A percentile compares a stretch with the other conserved stretches of the same genome.
These are phyloP conservation scores for Ethmia dodecea DNA, from an alignment of 2,888 invertebrate genomes.

Conservation along the genomic window DNA sequence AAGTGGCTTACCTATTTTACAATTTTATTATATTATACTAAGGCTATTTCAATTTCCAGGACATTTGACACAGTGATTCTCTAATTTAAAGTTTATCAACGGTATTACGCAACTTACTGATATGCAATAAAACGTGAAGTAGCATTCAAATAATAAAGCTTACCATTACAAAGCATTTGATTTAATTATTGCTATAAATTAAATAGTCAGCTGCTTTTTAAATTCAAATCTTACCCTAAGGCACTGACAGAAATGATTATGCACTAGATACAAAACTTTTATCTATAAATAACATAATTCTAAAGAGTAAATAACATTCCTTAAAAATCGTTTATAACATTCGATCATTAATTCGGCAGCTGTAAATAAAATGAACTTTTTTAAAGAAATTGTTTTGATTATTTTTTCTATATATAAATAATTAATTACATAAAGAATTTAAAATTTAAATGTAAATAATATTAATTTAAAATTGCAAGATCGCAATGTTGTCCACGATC, in stretches of 20 bases:
- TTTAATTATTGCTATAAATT: conserved; percentile 40
- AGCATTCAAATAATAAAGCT: conserved; percentile 29
- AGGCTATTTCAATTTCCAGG: conserved; percentile 38
- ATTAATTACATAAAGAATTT: conserved; percentile 1
- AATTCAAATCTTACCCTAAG: conserved; percentile 65
- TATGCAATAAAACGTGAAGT: conserved; percentile 3
- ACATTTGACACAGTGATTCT: conserved; percentile 62
- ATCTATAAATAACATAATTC: conserved; percentile 56
- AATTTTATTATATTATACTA: conserved; percentile 36
- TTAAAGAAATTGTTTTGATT: too few relatives aligned
- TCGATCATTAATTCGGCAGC: conserved; percentile 47
- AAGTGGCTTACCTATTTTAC: conserved; percentile 62
- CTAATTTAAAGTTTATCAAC: too few relatives aligned
- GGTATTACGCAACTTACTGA: too few relatives aligned
- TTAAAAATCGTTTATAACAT: conserved; percentile 54
- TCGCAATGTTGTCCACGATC: conserved; percentile 16
- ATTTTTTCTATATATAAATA: not conserved
- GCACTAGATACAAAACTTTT: conserved; percentile 52
- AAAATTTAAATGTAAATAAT: conserved; percentile 8
- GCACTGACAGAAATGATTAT: conserved; percentile 70
- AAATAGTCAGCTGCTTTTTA: conserved; percentile 47
- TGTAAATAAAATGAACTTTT: conserved; percentile 27
- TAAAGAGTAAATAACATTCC: conserved; percentile 69
- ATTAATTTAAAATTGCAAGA: conserved; percentile 19
- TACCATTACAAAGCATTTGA: conserved; percentile 40